Conservation (phyloP, 1,140 invertebrate genomes). For the Macrobrachium rosenbergii region DNA sequence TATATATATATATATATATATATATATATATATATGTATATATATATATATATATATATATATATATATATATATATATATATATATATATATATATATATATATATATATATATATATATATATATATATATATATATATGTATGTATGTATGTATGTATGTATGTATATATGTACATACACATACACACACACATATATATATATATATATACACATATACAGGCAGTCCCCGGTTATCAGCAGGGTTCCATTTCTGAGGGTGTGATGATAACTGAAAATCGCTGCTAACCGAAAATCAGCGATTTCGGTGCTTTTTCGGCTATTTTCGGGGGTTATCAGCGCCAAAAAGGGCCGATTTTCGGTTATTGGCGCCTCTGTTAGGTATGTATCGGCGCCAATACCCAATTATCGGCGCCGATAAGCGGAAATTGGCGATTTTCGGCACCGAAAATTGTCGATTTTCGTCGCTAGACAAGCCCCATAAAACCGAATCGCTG, state of each 20-base stretch:
- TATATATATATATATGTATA: conserved; percentile 5
- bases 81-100: conserved; percentile 20
- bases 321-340: too few species aligned
- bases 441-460: not conserved
- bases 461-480: not conserved
- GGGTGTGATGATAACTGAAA: too few species aligned
- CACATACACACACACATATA: not conserved
- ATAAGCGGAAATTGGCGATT: not conserved
- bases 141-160: not conserved
- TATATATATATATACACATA: conserved; percentile 1
- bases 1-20: conserved; percentile 22
- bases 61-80: conserved; percentile 15
- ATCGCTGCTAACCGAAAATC: too few species aligned
- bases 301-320: too few species aligned
- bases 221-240: too few species aligned
- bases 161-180: not conserved
- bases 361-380: too few species aligned
- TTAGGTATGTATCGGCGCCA: too few species aligned
- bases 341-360: too few species aligned
- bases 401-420: too few species aligned
- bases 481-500: not conserved
- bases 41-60: conserved; percentile 19
- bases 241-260: not conserved
- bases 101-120: conserved; percentile 20
- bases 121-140: conserved; percentile 4